A percentile compares a stretch with the other conserved stretches of the same genome.
phyloP scores from a whole-genome alignment of 2,113 vertebrate species.

The Hypomesus transpacificus region DNA sequence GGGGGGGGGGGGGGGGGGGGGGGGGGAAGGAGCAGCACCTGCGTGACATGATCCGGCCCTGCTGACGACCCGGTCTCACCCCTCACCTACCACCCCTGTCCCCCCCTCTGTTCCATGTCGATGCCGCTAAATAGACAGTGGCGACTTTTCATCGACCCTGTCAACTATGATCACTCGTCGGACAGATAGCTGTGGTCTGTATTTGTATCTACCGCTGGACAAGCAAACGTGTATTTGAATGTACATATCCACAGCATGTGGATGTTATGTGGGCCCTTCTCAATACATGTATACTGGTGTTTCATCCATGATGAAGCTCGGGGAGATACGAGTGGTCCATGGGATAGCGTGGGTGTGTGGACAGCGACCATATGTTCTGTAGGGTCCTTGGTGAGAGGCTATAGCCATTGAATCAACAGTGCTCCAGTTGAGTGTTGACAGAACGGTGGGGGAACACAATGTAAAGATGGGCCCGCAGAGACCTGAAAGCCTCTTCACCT shows the following conservation, averaged over 20 bases:
- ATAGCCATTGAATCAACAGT: conserved; percentile 6
- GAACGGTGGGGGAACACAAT: conserved; percentile 29
- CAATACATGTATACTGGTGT: too few species aligned
- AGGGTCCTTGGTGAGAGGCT: conserved; percentile 4
- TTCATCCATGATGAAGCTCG: background rate
- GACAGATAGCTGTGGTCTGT: too few species aligned
- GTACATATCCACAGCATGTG: too few species aligned
- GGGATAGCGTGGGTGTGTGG: conserved; percentile 3
- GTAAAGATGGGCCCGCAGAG: conserved; percentile 43
- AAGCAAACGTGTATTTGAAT: too few species aligned
- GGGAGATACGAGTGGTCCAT: background rate
- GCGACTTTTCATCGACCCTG: too few species aligned
- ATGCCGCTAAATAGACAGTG: too few species aligned
- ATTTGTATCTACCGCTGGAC: too few species aligned
- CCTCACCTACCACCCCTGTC: too few species aligned
- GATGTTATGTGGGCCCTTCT: too few species aligned
- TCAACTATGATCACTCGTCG: too few species aligned
- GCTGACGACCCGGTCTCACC: background rate
- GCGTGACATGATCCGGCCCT: conserved; percentile 17
- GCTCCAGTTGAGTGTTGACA: conserved; percentile 44
- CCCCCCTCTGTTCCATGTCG: too few species aligned
- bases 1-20: conserved; percentile 44
- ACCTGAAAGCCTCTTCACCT: conserved; percentile 47
- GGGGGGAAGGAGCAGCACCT: conserved; percentile 55
- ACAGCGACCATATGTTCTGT: conserved; percentile 22